Evolutionary conservation across 2,113 vertebrate genomes (phyloP).

Genomic region (Clarias gariepinus): DNA sequence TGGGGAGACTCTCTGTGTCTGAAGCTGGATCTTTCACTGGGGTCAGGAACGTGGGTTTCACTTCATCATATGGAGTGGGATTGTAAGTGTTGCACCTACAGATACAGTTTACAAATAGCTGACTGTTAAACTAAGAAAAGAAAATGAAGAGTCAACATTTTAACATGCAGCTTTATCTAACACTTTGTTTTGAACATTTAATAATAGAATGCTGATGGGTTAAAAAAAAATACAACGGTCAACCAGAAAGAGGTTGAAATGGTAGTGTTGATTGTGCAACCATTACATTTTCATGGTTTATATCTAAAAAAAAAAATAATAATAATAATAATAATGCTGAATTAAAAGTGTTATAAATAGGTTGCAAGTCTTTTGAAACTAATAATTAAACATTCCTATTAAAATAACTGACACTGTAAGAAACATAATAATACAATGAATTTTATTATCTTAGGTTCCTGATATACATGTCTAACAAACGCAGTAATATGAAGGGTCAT

Average conservation of each 20-base stretch:
- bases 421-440: not conserved
- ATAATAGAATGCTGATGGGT: not conserved
- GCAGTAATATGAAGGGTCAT: not conserved
- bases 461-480: not conserved
- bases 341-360: not conserved
- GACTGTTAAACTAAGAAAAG: not conserved
- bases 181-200: not conserved
- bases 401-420: not conserved
- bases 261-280: not conserved
- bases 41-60: constrained; percentile 87
- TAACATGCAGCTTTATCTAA: not conserved
- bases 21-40: constrained; percentile 83
- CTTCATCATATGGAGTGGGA: constrained; percentile 84
- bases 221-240: not conserved
- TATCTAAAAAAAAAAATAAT: not conserved
- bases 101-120: constrained; percentile 11
- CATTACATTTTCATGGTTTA: not conserved
- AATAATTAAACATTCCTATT: not conserved
- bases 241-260: not conserved
- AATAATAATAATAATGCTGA: not conserved
- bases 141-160: not conserved
- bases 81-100: constrained; percentile 84
- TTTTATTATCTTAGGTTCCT: not conserved
- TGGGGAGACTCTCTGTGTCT: constrained; percentile 84
- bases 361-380: not conserved